Evolutionary conservation across 2,797 vertebrate species (phyloP).

Genomic region (Alcedo atthis): DNA sequence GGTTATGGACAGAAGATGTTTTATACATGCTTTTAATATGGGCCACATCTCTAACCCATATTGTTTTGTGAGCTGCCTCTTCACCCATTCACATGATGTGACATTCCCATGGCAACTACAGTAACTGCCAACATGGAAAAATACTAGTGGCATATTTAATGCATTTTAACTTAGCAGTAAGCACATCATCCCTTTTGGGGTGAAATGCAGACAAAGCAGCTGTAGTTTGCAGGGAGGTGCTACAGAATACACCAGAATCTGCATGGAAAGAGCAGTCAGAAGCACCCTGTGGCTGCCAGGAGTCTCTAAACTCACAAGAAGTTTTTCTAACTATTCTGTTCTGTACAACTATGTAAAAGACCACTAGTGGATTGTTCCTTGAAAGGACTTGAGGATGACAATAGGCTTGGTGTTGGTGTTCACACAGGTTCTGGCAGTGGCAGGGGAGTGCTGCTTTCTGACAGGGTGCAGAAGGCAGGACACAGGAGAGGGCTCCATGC

Average conservation of each 20-base stretch:
- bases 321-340: background rate
- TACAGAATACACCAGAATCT: background rate
- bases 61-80: constrained; percentile 29
- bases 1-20: background rate
- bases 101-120: constrained; percentile 64
- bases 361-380: background rate
- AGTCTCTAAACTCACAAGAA: background rate
- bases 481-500: background rate
- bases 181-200: constrained; percentile 2
- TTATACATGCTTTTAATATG: background rate
- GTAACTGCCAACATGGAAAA: constrained; percentile 62
- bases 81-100: constrained; percentile 41
- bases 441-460: background rate
- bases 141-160: constrained; percentile 44
- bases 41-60: background rate
- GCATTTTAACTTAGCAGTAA: constrained; percentile 28
- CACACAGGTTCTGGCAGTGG: background rate
- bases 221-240: background rate
- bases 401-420: background rate
- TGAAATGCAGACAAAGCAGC: background rate
- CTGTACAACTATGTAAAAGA: background rate
- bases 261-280: background rate
- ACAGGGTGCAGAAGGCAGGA: background rate
- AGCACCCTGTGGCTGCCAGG: background rate
- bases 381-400: background rate